These are phyloP conservation scores for Boloria selene DNA, from an alignment of 2,888 invertebrate genomes.

Conservation along the genomic window DNA sequence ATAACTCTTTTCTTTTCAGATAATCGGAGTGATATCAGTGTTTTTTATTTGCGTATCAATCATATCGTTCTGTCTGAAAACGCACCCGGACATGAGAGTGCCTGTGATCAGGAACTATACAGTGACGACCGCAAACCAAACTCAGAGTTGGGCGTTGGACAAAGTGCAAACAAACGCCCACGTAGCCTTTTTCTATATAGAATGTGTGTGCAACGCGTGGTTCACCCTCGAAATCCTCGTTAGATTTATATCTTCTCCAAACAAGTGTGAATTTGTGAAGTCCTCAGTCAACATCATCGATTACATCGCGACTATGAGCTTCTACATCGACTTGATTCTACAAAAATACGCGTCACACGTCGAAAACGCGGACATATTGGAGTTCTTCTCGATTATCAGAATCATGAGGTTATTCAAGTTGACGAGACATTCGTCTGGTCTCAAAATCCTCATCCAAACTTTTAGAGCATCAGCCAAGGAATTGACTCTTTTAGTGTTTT, in stretches of 20 bases:
- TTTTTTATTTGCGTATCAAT: slow-evolving; percentile 99
- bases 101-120: slow-evolving; percentile 92
- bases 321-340: slow-evolving; percentile 96
- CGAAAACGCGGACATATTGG: slow-evolving; percentile 97
- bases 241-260: slow-evolving; percentile 95
- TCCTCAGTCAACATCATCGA: slow-evolving; percentile 99
- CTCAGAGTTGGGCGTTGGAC: slow-evolving; percentile 92
- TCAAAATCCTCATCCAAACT: slow-evolving; percentile 98
- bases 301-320: slow-evolving; percentile 98
- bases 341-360: slow-evolving; percentile 95
- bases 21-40: slow-evolving; percentile 98
- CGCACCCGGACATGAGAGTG: slow-evolving; percentile 98
- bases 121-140: slow-evolving; percentile 88
- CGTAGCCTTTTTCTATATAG: slow-evolving; percentile 98
- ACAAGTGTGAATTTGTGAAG: slow-evolving; percentile 96
- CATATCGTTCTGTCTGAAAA: slow-evolving; percentile 99
- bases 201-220: slow-evolving; percentile 99
- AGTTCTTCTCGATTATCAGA: slow-evolving; percentile 98
- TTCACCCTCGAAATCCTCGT: slow-evolving; percentile 98
- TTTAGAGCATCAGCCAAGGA: slow-evolving; percentile 99
- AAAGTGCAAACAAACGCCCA: slow-evolving; percentile 97
- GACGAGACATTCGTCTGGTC: slow-evolving; percentile 97
- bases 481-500: slow-evolving; percentile 97
- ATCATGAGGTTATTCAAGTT: slow-evolving; percentile 99
- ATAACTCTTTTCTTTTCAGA: slow-evolving; percentile 83